Percentiles rank a stretch among this genome's conserved stretches.
phyloP scores from a whole-genome alignment of 2,113 vertebrate species.

The Melanostigma gelatinosum region DNA sequence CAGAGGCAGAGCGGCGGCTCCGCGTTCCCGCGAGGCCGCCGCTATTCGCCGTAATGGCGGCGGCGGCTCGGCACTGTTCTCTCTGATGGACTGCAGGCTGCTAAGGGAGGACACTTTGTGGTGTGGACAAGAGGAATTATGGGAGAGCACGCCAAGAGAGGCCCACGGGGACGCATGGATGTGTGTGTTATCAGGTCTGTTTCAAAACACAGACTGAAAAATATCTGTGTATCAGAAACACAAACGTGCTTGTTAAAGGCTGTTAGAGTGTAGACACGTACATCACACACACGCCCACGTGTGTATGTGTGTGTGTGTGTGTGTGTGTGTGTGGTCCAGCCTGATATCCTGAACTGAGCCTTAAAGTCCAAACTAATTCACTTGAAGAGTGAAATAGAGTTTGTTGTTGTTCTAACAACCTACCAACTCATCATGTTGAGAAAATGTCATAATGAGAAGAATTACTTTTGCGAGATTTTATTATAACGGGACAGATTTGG shows the following conservation, averaged over 20 bases:
- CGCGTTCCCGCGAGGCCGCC: conserved; percentile 61
- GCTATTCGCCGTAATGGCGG: conserved; percentile 51
- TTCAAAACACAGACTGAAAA: conserved; percentile 28
- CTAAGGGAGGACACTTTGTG: conserved; percentile 68
- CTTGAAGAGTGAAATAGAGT: not conserved
- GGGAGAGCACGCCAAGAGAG: conserved; percentile 65
- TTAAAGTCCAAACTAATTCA: not conserved
- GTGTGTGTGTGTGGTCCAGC: not conserved
- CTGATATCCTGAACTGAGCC: not conserved
- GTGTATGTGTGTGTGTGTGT: not conserved
- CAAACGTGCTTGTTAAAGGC: conserved; percentile 22
- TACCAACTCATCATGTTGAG: not conserved
- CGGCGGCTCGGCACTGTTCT: conserved; percentile 42
- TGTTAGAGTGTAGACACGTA: conserved; percentile 2
- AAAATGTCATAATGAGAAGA: not conserved
- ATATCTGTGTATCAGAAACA: conserved; percentile 44
- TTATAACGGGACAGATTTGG: too few relatives aligned
- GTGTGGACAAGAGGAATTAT: conserved; percentile 74
- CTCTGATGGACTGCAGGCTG: conserved; percentile 65
- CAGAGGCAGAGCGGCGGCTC: conserved; percentile 60
- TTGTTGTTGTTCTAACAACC: not conserved
- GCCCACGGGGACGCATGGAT: conserved; percentile 1
- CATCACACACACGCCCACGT: not conserved
- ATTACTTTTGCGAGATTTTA: not conserved
- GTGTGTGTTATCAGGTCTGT: conserved; percentile 20